Conservation (phyloP, 92 coral and sea anemone species). For the Anthopleura xanthogrammica region DNA sequence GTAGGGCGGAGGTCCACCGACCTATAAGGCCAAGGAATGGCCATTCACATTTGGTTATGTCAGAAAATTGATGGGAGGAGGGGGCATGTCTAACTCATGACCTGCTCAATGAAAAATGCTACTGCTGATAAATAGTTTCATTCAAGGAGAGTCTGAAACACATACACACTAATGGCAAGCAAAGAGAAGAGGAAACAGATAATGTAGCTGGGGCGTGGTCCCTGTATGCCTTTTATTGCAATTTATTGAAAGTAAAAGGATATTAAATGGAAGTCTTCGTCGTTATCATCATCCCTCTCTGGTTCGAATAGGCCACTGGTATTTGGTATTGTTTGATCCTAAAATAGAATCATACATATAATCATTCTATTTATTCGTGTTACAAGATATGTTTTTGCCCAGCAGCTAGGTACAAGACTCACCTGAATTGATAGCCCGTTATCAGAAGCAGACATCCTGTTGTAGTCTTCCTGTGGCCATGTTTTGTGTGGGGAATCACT, state of each 20-base stretch:
- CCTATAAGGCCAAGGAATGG: too few relatives aligned
- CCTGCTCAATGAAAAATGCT: too few relatives aligned
- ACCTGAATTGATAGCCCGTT: conserved; percentile 10
- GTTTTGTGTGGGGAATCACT: conserved; percentile 17
- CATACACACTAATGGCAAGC: too few relatives aligned
- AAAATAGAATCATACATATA: not conserved
- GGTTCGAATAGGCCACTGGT: conserved; percentile 1
- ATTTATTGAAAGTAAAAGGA: conserved; percentile 27
- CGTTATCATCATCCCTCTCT: conserved; percentile 1
- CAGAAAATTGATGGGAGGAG: too few relatives aligned
- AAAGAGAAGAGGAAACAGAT: too few relatives aligned
- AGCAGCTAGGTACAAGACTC: not conserved
- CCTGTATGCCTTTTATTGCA: too few relatives aligned
- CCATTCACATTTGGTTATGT: too few relatives aligned
- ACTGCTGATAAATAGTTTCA: too few relatives aligned
- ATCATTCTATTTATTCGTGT: not conserved
- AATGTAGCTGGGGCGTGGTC: too few relatives aligned
- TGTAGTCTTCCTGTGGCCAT: not conserved
- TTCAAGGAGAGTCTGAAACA: too few relatives aligned
- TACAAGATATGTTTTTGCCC: not conserved
- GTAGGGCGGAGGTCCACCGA: too few relatives aligned
- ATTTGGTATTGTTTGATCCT: conserved; percentile 22
- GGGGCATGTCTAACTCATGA: too few relatives aligned
- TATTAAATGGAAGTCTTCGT: conserved; percentile 37
- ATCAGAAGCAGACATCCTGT: not conserved